These are phyloP conservation scores for Leucopsar rothschildi DNA, from an alignment of 2,113 vertebrate genomes.

Conservation along the genomic window DNA sequence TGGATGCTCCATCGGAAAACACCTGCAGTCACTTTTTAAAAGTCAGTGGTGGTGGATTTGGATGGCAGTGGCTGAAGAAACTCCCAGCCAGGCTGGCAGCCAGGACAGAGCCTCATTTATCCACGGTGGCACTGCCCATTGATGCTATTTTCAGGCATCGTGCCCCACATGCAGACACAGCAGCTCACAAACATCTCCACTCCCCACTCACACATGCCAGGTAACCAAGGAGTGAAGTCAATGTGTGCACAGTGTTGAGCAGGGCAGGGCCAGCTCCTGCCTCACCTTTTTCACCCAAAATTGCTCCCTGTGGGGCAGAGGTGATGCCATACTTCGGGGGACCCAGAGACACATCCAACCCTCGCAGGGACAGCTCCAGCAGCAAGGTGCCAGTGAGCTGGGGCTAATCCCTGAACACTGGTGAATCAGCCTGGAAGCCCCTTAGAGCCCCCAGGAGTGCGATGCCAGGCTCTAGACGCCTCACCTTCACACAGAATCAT, in stretches of 20 bases:
- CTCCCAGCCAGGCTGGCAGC: not conserved
- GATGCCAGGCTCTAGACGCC: not conserved
- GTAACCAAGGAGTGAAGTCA: rapidly evolving
- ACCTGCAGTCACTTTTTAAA: conserved; percentile 21
- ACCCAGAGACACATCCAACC: not conserved
- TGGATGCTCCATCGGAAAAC: not conserved
- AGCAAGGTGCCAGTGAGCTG: not conserved
- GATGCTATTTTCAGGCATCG: not conserved
- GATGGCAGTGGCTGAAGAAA: not conserved
- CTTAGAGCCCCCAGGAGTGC: not conserved
- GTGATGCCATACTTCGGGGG: not conserved
- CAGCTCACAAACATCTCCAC: not conserved
- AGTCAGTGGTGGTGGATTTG: not conserved
- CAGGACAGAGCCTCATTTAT: not conserved
- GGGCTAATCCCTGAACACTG: not conserved
- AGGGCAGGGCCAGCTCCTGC: not conserved
- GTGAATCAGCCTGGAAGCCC: not conserved
- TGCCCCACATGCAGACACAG: not conserved
- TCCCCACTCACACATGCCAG: not conserved
- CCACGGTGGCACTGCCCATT: not conserved
- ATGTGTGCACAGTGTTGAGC: rapidly evolving
- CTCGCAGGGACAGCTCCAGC: rapidly evolving
- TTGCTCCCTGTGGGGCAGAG: not conserved
- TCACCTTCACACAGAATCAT: not conserved
- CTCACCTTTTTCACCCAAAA: not conserved